phyloP scores from a whole-genome alignment of 1,140 invertebrate genomes.

The Plectus sambesii region DNA sequence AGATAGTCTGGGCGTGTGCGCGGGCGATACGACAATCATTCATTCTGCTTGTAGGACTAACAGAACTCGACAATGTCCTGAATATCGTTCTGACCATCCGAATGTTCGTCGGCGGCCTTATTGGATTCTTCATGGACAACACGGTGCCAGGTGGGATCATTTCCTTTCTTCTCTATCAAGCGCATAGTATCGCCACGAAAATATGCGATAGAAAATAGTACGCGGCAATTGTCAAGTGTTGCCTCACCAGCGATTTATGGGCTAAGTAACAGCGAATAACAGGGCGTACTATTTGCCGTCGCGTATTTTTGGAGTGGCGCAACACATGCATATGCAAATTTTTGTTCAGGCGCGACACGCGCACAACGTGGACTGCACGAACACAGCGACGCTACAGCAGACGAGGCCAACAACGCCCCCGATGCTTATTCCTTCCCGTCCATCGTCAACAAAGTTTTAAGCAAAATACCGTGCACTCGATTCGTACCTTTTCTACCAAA shows the following conservation, averaged over 20 bases:
- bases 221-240: too few species aligned
- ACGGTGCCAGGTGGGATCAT: conserved; percentile 48
- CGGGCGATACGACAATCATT: too few species aligned
- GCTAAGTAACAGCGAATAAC: conserved; percentile 5
- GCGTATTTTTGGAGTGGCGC: background rate
- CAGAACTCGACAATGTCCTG: too few species aligned
- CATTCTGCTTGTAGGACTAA: too few species aligned
- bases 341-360: conserved; percentile 32
- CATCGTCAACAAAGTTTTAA: conserved; percentile 23
- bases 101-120: conserved; percentile 46
- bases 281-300: conserved; percentile 1
- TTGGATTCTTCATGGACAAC: conserved; percentile 48
- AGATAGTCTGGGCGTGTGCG: too few species aligned
- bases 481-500: conserved; percentile 31
- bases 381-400: conserved; percentile 28
- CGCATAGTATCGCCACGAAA: too few species aligned
- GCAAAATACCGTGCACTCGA: conserved; percentile 18
- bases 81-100: conserved; percentile 37
- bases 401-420: conserved; percentile 25
- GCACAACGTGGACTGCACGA: conserved; percentile 39
- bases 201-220: too few species aligned
- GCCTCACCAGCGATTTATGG: too few species aligned
- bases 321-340: too few species aligned
- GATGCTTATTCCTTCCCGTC: conserved; percentile 33
- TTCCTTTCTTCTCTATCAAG: too few species aligned